These are phyloP conservation scores for Geococcyx californianus DNA, from an alignment of 2,113 vertebrate genomes.

Conservation along the genomic window DNA sequence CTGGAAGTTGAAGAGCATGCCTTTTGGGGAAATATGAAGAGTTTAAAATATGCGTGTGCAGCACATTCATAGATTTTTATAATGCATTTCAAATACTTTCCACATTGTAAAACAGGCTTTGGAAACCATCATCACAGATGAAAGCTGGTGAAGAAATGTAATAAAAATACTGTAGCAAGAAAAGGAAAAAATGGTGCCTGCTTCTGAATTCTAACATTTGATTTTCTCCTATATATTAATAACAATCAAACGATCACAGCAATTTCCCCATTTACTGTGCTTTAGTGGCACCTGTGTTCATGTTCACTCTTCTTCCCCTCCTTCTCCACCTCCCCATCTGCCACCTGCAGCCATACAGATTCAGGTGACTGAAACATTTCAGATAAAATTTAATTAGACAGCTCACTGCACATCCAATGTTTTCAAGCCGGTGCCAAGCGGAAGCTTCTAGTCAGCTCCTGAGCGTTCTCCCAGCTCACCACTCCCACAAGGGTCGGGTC, in stretches of 20 bases:
- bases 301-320: not conserved
- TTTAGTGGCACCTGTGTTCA: constrained; percentile 7
- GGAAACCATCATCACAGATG: constrained; percentile 39
- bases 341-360: constrained; percentile 36
- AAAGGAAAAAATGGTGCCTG: constrained; percentile 25
- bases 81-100: constrained; percentile 58
- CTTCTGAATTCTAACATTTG: constrained; percentile 34
- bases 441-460: constrained; percentile 10
- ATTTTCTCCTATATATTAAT: constrained; percentile 43
- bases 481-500: not conserved
- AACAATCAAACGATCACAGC: constrained; percentile 20
- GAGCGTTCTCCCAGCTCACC: not conserved
- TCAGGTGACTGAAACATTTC: constrained; percentile 48
- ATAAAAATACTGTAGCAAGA: constrained; percentile 45
- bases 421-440: not conserved
- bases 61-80: constrained; percentile 53
- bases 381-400: constrained; percentile 68
- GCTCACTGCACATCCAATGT: constrained; percentile 22
- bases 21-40: constrained; percentile 37
- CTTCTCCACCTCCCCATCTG: constrained; percentile 31
- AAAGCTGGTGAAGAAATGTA: constrained; percentile 54
- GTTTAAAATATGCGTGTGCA: constrained; percentile 42
- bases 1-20: not conserved
- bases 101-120: constrained; percentile 53
- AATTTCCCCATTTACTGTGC: constrained; percentile 42